Percentiles rank a stretch among this genome's conserved stretches.
phyloP scores from a whole-genome alignment of 2,888 invertebrate species.

The Ecliptopera silaceata region DNA sequence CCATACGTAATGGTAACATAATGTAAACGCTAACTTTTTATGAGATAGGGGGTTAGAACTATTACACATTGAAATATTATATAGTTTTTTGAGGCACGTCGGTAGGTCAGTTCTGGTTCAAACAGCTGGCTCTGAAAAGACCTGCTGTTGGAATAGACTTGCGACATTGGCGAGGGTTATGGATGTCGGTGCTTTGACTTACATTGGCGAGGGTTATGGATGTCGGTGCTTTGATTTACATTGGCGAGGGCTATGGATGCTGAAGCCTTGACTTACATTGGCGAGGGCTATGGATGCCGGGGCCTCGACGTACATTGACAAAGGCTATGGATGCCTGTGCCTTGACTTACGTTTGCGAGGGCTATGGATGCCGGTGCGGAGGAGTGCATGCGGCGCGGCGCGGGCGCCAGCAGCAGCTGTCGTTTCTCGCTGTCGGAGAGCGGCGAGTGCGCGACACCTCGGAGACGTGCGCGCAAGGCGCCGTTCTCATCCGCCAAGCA shows the following conservation, averaged over 20 bases:
- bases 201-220: constrained; percentile 62
- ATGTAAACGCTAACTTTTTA: too few relatives aligned
- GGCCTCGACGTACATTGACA: constrained; percentile 57
- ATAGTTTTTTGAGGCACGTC: too few relatives aligned
- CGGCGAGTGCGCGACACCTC: constrained; percentile 90
- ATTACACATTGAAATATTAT: too few relatives aligned
- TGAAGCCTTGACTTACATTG: constrained; percentile 51
- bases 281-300: constrained; percentile 40
- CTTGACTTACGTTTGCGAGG: too few relatives aligned
- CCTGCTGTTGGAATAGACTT: too few relatives aligned
- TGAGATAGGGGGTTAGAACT: too few relatives aligned
- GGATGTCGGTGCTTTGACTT: constrained; percentile 19
- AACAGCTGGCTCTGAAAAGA: not conserved
- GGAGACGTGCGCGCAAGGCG: constrained; percentile 87
- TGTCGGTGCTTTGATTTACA: constrained; percentile 42
- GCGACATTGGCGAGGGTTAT: not conserved
- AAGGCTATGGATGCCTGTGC: too few relatives aligned
- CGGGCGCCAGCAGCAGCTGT: constrained; percentile 87
- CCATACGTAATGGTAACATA: too few relatives aligned
- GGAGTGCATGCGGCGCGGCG: constrained; percentile 86
- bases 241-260: constrained; percentile 51
- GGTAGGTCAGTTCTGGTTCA: too few relatives aligned
- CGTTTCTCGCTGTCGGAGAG: constrained; percentile 92
- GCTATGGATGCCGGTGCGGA: constrained; percentile 92
- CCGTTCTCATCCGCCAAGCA: constrained; percentile 91